Evolutionary conservation across 2,797 vertebrate species (phyloP).

Genomic region (Tangara arthus): DNA sequence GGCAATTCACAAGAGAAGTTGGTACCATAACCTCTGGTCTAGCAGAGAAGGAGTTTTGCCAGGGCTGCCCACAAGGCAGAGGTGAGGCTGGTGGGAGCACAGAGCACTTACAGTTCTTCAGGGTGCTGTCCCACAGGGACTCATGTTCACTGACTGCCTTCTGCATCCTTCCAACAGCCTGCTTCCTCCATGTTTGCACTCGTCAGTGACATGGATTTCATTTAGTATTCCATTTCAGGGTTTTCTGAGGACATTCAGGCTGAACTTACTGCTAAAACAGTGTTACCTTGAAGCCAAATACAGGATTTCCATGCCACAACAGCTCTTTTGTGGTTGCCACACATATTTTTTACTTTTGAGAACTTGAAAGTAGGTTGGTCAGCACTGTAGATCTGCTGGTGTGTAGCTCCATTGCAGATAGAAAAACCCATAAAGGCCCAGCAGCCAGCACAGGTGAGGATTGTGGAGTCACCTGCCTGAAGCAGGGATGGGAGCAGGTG

Average conservation of each 20-base stretch:
- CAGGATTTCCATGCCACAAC: fast-evolving
- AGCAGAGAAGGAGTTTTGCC: not conserved
- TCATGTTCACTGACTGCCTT: fast-evolving
- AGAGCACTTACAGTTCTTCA: not conserved
- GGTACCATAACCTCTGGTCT: not conserved
- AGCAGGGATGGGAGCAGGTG: not conserved
- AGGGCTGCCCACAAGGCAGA: not conserved
- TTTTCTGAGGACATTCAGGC: not conserved
- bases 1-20: not conserved
- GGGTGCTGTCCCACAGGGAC: not conserved
- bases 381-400: not conserved
- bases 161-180: not conserved
- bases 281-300: fast-evolving
- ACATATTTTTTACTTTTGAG: not conserved
- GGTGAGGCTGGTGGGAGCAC: not conserved
- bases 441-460: not conserved
- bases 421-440: fast-evolving
- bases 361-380: not conserved
- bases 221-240: not conserved
- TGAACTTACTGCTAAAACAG: not conserved
- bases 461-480: not conserved
- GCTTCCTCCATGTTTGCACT: fast-evolving
- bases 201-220: not conserved
- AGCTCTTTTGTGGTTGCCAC: fast-evolving
- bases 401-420: not conserved